These are phyloP conservation scores for Rhinichthys klamathensis DNA, from an alignment of 2,113 vertebrate genomes.

Conservation along the genomic window DNA sequence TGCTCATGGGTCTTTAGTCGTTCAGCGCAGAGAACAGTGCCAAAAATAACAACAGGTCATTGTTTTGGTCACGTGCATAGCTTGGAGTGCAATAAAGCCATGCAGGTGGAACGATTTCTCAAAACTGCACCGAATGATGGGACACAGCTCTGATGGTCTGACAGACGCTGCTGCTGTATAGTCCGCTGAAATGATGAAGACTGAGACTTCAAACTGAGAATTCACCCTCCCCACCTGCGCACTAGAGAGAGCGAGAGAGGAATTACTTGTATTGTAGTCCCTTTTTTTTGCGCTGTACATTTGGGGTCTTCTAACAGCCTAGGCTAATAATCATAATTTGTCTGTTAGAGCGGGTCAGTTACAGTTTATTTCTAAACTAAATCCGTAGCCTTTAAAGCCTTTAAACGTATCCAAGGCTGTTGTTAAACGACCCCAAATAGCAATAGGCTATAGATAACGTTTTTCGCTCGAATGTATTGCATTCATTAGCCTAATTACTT, in stretches of 20 bases:
- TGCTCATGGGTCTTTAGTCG: neutral
- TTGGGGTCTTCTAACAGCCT: too few species aligned
- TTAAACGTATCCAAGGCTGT: too few species aligned
- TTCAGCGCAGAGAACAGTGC: neutral
- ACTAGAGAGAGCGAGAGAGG: constrained; percentile 23
- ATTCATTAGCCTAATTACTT: neutral
- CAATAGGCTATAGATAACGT: neutral
- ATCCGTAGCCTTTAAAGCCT: neutral
- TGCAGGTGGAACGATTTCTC: neutral
- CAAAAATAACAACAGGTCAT: constrained; percentile 30
- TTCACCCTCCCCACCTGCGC: constrained; percentile 46
- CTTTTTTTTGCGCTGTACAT: neutral
- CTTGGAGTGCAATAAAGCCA: neutral
- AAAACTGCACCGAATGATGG: neutral
- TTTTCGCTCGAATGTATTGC: neutral
- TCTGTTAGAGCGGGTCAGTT: neutral
- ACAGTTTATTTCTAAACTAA: neutral
- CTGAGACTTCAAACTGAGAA: constrained; percentile 56
- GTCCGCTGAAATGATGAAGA: constrained; percentile 14
- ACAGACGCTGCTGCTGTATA: neutral
- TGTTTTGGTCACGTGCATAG: neutral
- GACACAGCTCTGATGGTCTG: constrained; percentile 3
- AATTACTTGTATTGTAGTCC: neutral
- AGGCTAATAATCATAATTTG: neutral
- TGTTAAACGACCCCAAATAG: neutral